Evolutionary conservation across 2,888 invertebrate genomes (phyloP).

Genomic region (Idaea dimidiata): DNA sequence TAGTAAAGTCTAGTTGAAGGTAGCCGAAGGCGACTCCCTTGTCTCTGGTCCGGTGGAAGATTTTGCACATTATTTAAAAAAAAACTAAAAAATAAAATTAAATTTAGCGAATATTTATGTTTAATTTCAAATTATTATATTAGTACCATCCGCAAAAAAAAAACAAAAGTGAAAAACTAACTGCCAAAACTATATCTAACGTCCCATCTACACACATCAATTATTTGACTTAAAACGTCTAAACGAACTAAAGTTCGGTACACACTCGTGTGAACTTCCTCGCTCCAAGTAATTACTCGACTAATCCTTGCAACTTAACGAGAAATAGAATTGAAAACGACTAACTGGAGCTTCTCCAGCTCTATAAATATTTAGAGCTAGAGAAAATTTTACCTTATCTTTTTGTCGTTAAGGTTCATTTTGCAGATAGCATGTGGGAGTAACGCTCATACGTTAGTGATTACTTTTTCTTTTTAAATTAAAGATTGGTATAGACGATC

Average conservation of each 20-base stretch:
- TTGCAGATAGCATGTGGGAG: not conserved
- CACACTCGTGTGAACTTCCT: not conserved
- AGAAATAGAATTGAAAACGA: constrained; percentile 32
- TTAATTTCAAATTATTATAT: too few relatives aligned
- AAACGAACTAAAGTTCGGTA: not conserved
- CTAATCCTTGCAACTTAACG: constrained; percentile 19
- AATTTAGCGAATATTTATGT: too few relatives aligned
- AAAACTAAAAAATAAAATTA: too few relatives aligned
- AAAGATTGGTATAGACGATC: constrained; percentile 11
- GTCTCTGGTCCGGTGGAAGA: too few relatives aligned
- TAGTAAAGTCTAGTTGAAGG: too few relatives aligned
- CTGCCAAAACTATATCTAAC: not conserved
- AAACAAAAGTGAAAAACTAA: too few relatives aligned
- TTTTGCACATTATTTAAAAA: too few relatives aligned
- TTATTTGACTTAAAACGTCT: not conserved
- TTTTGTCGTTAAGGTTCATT: not conserved
- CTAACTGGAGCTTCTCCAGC: constrained; percentile 19
- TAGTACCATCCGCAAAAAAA: too few relatives aligned
- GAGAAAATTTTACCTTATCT: not conserved
- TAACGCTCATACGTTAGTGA: not conserved
- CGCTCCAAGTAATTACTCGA: not conserved
- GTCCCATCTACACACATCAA: not conserved
- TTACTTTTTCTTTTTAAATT: not conserved
- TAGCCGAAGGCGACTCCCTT: too few relatives aligned
- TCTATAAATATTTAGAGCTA: not conserved